These are phyloP conservation scores for Cephalopholis sonnerati DNA, from an alignment of 2,113 vertebrate genomes.

Conservation along the genomic window DNA sequence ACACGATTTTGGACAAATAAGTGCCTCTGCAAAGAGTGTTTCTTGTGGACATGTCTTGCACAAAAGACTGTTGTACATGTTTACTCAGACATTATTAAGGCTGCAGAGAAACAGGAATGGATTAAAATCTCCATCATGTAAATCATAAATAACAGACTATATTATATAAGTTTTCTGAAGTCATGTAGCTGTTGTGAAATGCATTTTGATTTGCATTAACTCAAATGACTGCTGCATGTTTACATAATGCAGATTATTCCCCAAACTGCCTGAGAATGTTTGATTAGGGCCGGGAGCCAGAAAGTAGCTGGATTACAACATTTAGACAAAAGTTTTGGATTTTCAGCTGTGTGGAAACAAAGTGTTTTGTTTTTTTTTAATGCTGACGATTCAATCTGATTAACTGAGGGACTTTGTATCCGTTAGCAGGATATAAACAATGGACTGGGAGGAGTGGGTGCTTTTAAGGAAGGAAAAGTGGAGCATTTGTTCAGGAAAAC, in stretches of 20 bases:
- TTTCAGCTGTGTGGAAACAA: constrained; percentile 54
- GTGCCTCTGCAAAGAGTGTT: background rate
- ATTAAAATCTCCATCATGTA: background rate
- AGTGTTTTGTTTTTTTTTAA: constrained; percentile 36
- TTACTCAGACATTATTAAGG: background rate
- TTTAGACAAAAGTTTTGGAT: constrained; percentile 51
- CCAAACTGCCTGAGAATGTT: constrained; percentile 42
- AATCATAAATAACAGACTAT: background rate
- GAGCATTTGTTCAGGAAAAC: constrained; percentile 77
- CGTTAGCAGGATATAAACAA: constrained; percentile 66
- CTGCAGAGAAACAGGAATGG: background rate
- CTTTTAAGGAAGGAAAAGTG: constrained; percentile 80
- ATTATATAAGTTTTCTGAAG: background rate
- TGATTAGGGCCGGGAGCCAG: constrained; percentile 28
- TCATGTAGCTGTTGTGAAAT: background rate
- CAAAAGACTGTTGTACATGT: background rate
- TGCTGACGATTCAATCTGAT: constrained; percentile 65
- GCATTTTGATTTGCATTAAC: background rate
- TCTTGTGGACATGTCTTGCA: background rate
- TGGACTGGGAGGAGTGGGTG: constrained; percentile 56
- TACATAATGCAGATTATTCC: constrained; percentile 39
- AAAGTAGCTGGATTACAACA: constrained; percentile 51
- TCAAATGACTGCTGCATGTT: constrained; percentile 8
- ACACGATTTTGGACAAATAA: background rate
- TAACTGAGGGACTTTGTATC: constrained; percentile 69